phyloP scores from a whole-genome alignment of 1,140 invertebrate species.

The Calliphora vicina region DNA sequence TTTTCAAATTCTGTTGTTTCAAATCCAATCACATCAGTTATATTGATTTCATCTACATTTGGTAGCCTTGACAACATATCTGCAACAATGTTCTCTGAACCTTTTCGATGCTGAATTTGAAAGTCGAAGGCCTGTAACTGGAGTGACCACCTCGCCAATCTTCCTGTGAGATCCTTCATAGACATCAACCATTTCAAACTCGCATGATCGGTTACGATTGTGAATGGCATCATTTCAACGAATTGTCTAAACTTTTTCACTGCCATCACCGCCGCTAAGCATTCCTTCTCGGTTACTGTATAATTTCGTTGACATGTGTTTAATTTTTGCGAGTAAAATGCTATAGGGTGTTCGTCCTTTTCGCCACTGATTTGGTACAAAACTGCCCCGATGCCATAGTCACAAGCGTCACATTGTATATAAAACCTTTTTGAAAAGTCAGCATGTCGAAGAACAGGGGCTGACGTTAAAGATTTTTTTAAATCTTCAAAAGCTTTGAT shows the following conservation, averaged over 20 bases:
- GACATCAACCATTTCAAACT: too few relatives aligned
- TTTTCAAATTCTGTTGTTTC: background rate
- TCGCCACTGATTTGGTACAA: constrained; percentile 46
- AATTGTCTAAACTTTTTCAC: constrained; percentile 57
- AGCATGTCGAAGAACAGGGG: constrained; percentile 54
- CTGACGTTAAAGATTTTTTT: too few relatives aligned
- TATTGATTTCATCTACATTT: background rate
- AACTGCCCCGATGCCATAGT: background rate
- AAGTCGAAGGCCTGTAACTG: too few relatives aligned
- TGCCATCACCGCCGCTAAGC: constrained; percentile 43
- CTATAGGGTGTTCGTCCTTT: constrained; percentile 42
- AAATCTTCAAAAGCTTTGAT: too few relatives aligned
- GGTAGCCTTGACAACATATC: too few relatives aligned
- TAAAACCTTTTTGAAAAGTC: constrained; percentile 44
- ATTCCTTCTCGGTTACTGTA: constrained; percentile 55
- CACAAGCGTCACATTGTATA: background rate
- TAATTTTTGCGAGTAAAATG: constrained; percentile 48
- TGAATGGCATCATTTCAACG: too few relatives aligned
- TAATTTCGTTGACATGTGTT: constrained; percentile 59
- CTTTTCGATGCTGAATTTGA: too few relatives aligned
- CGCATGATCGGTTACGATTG: too few relatives aligned
- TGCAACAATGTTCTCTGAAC: too few relatives aligned
- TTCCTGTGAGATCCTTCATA: too few relatives aligned
- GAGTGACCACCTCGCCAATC: too few relatives aligned
- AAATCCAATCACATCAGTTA: background rate